phyloP scores from a whole-genome alignment of 1,140 invertebrate genomes.

The Ceratosolen fusciceps region DNA sequence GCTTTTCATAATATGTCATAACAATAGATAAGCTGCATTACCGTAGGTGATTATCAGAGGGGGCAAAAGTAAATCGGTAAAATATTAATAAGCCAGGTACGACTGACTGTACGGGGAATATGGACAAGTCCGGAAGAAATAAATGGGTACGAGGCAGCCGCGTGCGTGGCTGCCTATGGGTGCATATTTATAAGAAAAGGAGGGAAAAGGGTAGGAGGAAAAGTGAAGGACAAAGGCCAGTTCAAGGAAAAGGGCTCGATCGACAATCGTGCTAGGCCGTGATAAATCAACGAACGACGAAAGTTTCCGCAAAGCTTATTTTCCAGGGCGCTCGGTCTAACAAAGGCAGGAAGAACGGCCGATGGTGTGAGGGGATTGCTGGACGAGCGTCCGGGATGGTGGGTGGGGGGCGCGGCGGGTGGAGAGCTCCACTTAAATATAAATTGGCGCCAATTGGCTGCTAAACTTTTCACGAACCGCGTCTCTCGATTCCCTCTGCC shows the following conservation, averaged over 20 bases:
- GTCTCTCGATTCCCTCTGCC: conserved; percentile 20
- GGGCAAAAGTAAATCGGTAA: too few relatives aligned
- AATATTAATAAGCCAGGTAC: neutral
- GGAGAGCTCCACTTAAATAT: neutral
- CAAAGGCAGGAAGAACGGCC: conserved; percentile 18
- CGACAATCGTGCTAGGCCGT: neutral
- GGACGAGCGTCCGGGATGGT: too few relatives aligned
- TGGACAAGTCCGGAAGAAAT: too few relatives aligned
- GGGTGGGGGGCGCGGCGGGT: neutral
- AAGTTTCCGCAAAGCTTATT: neutral
- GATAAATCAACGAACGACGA: conserved; percentile 7
- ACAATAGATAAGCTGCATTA: too few relatives aligned
- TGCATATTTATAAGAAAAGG: too few relatives aligned
- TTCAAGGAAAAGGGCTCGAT: neutral
- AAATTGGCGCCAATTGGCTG: conserved; percentile 34
- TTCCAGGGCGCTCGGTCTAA: neutral
- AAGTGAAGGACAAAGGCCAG: neutral
- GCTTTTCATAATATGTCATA: too few relatives aligned
- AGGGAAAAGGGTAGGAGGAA: neutral
- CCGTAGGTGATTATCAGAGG: too few relatives aligned
- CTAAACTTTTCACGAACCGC: conserved; percentile 47
- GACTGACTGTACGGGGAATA: too few relatives aligned
- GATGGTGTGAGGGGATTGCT: too few relatives aligned
- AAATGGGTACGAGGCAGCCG: too few relatives aligned
- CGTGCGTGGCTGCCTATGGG: too few relatives aligned